Evolutionary conservation across 92 coral and sea anemone genomes (phyloP), one percentile per base, ranked within the genome.

Genomic region (Zoanthus gigantus): DNA sequence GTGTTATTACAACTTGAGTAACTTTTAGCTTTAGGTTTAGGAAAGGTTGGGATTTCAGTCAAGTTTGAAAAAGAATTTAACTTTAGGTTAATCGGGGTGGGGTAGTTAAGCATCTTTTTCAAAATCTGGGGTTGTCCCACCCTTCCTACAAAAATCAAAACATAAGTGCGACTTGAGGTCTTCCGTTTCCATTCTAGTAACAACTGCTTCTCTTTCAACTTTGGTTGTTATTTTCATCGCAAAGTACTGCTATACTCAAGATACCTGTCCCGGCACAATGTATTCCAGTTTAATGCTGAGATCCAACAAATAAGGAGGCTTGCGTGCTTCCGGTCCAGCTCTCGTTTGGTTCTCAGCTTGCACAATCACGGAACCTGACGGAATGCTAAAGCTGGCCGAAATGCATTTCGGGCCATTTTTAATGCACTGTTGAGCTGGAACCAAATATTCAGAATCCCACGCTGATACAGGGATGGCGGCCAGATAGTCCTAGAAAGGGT

Each of bases 391-490:
- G 8, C 90, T 76, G 13, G 98, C 88, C 48, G 90, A 80, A 2
- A 95, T 56, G 65, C 99, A 97, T 34, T 93, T 89, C 28, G 87
- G 78, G 9, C 93, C 95, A 9, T 85, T 83, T 86, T 83, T 92
- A 77, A 93, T 93, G 66, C 99, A 97, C 83, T 94, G 94, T 37
- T 91, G 94, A 15, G 88, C 96, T n/a, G 99, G 97, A 3, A 91
- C 42, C 73, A 92, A 77, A 84, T 91, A 93, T 50, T 88, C 90
- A 34, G 91, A 75, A 52, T 83, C 34, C 99, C 99, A 97, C 54
- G 84, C 53, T 68, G 91, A 90, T 18, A 85, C 65, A 9, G 99
- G 97, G 46, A 97, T 86, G 18, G 91, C 85, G 13, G 91, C 91
- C 52, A 97, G 83, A 46, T 93, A 95, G 53, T 95, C 97, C 99